phyloP scores from a whole-genome alignment of 2,113 vertebrate genomes.

The Butastur rufipennis region DNA sequence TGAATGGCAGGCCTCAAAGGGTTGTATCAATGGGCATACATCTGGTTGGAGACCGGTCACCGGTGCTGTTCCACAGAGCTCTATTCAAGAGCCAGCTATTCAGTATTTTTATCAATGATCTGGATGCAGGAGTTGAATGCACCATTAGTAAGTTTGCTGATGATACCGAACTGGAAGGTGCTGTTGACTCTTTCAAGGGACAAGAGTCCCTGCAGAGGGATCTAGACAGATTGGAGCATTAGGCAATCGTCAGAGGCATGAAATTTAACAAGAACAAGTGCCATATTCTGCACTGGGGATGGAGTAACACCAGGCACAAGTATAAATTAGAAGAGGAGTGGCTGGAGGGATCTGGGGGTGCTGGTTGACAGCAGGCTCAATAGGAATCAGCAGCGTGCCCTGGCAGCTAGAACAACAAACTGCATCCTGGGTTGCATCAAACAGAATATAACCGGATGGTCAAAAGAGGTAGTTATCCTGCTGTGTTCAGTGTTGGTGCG shows the following conservation, averaged over 20 bases:
- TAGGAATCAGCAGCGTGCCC: neutral
- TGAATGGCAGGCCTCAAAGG: accelerated
- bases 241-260: neutral
- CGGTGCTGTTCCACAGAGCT: neutral
- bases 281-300: neutral
- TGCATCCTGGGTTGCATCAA: neutral
- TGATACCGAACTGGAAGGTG: neutral
- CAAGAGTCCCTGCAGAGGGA: neutral
- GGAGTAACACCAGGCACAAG: neutral
- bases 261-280: neutral
- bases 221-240: neutral
- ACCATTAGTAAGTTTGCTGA: neutral
- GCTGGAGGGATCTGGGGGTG: neutral
- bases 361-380: neutral
- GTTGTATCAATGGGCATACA: neutral
- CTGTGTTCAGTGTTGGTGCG: neutral
- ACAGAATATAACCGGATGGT: neutral
- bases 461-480: neutral
- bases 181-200: neutral
- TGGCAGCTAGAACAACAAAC: neutral
- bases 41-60: accelerated
- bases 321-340: neutral
- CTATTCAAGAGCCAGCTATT: neutral
- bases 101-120: neutral
- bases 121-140: neutral